These are phyloP conservation scores for Deroptyus accipitrinus DNA, from an alignment of 2,113 vertebrate genomes.

Conservation along the genomic window DNA sequence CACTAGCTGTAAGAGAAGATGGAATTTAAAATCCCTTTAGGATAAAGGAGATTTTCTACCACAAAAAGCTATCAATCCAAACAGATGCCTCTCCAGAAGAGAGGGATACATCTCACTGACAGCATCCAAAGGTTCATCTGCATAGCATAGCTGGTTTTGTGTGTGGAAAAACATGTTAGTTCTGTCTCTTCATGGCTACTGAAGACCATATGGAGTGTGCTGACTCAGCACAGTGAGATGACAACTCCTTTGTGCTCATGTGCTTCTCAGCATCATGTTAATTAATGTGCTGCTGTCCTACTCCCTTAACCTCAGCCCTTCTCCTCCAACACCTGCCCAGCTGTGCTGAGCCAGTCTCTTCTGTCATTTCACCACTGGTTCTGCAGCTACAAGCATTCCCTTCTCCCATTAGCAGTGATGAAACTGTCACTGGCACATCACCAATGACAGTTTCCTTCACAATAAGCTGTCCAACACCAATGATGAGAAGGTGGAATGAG, in stretches of 20 bases:
- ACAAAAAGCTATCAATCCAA: not conserved
- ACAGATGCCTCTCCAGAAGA: not conserved
- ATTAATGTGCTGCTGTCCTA: not conserved
- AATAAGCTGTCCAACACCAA: not conserved
- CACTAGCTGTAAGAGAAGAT: not conserved
- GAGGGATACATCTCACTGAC: not conserved
- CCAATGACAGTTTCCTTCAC: not conserved
- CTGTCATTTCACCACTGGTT: not conserved
- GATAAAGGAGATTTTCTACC: conserved; percentile 2
- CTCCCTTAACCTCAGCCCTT: not conserved
- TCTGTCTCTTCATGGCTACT: not conserved
- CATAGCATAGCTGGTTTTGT: not conserved
- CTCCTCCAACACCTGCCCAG: not conserved
- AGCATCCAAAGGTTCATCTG: not conserved
- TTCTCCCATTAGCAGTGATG: not conserved
- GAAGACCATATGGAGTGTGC: not conserved
- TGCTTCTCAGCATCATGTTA: not conserved
- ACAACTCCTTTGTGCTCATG: not conserved
- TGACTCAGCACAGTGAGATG: not conserved
- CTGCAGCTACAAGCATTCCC: not conserved
- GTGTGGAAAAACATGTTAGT: not conserved
- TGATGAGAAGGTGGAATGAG: rapidly evolving
- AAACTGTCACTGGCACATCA: not conserved
- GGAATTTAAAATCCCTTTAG: not conserved
- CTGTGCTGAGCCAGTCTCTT: not conserved